phyloP scores from a whole-genome alignment of 2,113 vertebrate species.

The Suncus etruscus region DNA sequence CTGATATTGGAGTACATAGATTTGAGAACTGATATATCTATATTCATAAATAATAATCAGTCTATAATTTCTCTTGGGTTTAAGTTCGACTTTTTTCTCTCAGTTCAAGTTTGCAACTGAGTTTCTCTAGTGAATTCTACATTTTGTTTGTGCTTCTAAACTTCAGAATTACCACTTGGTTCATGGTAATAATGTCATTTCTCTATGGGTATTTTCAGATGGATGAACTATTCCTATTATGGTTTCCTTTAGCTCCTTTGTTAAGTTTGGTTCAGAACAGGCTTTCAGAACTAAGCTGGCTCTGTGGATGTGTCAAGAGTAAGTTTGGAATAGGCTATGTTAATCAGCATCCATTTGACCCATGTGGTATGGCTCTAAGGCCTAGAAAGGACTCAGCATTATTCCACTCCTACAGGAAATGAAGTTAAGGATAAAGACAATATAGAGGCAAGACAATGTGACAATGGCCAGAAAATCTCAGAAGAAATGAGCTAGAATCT shows the following conservation, averaged over 20 bases:
- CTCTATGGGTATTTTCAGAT: not conserved
- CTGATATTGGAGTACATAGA: not conserved
- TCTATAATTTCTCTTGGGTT: slow-evolving; percentile 16
- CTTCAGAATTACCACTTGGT: slow-evolving; percentile 12
- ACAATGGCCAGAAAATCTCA: not conserved
- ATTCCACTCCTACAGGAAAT: not conserved
- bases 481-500: not conserved
- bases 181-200: not conserved
- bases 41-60: not conserved
- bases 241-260: not conserved
- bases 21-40: not conserved
- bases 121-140: not conserved
- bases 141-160: not conserved
- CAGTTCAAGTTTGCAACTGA: not conserved
- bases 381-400: not conserved
- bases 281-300: not conserved
- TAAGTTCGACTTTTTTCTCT: not conserved
- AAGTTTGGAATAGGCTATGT: not conserved
- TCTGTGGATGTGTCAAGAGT: not conserved
- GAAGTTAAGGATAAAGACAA: not conserved
- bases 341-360: not conserved
- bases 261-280: not conserved
- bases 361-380: not conserved
- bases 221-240: not conserved
- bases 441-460: not conserved